Evolutionary conservation across 2,888 invertebrate species (phyloP).

Genomic region (Lathronympha strigana): DNA sequence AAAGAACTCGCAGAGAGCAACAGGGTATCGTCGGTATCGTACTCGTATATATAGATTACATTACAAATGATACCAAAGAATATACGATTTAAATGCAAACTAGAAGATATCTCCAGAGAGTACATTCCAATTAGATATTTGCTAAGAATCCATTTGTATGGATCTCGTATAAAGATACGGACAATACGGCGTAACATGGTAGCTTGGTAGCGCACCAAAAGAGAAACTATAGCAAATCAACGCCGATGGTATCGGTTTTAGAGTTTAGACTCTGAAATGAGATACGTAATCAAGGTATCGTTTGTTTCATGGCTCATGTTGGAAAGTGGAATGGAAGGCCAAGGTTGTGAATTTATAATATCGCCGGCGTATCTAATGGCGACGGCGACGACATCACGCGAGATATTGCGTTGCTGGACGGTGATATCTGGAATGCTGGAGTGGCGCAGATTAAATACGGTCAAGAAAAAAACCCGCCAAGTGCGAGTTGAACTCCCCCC

Average conservation of each 20-base stretch:
- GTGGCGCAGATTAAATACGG: background rate
- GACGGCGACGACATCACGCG: constrained; percentile 1
- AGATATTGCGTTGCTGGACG: constrained; percentile 17
- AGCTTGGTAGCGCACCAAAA: background rate
- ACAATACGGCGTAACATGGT: too few relatives aligned
- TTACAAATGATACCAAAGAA: too few relatives aligned
- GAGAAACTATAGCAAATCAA: constrained; percentile 3
- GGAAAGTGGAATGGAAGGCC: constrained; percentile 36
- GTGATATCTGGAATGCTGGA: background rate
- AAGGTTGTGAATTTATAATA: constrained; percentile 31
- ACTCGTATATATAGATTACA: too few relatives aligned
- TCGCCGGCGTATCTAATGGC: constrained; percentile 28
- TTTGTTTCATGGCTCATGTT: constrained; percentile 33
- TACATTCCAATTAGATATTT: too few relatives aligned
- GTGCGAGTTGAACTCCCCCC: too few relatives aligned
- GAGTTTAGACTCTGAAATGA: constrained; percentile 14
- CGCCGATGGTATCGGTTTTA: background rate
- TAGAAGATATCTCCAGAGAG: too few relatives aligned
- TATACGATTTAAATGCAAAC: too few relatives aligned
- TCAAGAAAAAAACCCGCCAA: too few relatives aligned
- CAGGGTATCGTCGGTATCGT: too few relatives aligned
- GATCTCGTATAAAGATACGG: background rate
- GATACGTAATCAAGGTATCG: constrained; percentile 13
- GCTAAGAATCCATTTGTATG: background rate
- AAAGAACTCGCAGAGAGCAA: too few relatives aligned